Conservation (phyloP, 2,888 invertebrate genomes). For the Mesodorylaimus sp. region DNA sequence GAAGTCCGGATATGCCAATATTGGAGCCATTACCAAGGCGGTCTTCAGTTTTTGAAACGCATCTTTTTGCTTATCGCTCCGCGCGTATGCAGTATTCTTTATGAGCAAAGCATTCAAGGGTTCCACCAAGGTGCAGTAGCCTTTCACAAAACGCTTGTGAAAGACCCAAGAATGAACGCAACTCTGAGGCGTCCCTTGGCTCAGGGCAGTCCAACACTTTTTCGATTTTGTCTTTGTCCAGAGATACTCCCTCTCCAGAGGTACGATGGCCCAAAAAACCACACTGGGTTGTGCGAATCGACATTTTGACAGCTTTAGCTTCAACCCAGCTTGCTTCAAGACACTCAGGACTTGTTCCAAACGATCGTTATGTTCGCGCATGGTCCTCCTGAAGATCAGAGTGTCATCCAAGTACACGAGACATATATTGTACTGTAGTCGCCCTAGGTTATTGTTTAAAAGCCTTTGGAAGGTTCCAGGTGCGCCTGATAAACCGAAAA, state of each 20-base stretch:
- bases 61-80: constrained; percentile 5
- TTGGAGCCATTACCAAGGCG: not conserved
- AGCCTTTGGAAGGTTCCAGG: no score
- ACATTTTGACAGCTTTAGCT: no score
- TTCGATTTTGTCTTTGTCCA: constrained; percentile 1
- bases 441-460: no score
- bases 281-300: no score
- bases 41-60: constrained; percentile 4
- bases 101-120: not conserved
- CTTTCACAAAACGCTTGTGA: constrained; percentile 1
- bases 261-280: no score
- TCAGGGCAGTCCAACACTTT: not conserved
- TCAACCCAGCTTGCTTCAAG: no score
- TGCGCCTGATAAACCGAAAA: no score
- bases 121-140: not conserved
- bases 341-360: no score
- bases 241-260: constrained; percentile 1
- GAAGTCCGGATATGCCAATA: constrained; percentile 9
- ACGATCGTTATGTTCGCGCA: no score
- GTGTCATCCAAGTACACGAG: no score
- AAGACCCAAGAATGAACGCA: constrained; percentile 4
- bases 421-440: no score
- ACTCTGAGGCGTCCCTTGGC: not conserved
- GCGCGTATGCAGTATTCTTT: not conserved
- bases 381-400: no score